A percentile compares a stretch with the other conserved stretches of the same genome.
phyloP scores from a whole-genome alignment of 2,113 vertebrate genomes.

The Noctilio leporinus region DNA sequence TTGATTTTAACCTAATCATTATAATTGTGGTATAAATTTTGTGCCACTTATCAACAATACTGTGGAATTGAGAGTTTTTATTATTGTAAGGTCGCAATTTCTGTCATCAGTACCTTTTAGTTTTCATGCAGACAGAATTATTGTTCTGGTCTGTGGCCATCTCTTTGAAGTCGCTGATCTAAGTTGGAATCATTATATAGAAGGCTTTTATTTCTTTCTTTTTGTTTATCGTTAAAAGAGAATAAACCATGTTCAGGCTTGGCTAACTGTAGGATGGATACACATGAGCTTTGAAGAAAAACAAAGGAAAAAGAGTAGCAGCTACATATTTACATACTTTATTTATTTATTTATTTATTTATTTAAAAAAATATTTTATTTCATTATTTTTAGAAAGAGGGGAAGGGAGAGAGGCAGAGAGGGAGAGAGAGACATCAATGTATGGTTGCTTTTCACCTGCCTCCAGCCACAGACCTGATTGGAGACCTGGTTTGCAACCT shows the following conservation, averaged over 20 bases:
- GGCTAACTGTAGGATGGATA: background rate
- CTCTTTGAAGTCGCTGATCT: background rate
- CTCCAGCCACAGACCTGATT: too few relatives aligned
- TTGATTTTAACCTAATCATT: background rate
- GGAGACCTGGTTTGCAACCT: too few relatives aligned
- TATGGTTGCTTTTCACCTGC: too few relatives aligned
- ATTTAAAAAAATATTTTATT: too few relatives aligned
- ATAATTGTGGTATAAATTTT: background rate
- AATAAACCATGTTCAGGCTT: background rate
- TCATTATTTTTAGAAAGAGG: too few relatives aligned
- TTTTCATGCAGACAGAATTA: conserved; percentile 27
- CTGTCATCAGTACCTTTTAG: conserved; percentile 25
- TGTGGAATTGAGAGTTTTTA: background rate
- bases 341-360: too few relatives aligned
- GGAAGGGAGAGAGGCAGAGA: too few relatives aligned
- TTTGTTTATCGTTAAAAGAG: background rate
- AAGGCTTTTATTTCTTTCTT: background rate
- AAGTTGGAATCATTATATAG: background rate
- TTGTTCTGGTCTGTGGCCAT: background rate
- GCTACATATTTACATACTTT: background rate
- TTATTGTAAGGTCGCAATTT: background rate
- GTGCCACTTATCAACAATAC: background rate
- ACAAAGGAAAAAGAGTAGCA: background rate
- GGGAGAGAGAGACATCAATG: too few relatives aligned
- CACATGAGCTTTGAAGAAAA: background rate